Percentiles rank a stretch among this genome's conserved stretches.
phyloP scores from a whole-genome alignment of 2,113 vertebrate genomes.

The Tamias sibiricus region DNA sequence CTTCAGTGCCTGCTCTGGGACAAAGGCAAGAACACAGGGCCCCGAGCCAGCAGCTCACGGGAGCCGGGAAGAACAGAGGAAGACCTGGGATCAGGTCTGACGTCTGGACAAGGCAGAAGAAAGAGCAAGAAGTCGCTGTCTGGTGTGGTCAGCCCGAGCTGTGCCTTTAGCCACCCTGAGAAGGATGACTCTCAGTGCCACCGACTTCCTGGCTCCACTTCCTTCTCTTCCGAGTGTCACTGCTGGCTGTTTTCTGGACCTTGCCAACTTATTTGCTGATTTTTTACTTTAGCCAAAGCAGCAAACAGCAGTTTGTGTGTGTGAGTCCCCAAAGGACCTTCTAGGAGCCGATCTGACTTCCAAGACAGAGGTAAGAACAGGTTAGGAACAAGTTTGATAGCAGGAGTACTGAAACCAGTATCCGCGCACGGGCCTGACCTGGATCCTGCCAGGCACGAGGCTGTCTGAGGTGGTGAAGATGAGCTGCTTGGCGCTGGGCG shows the following conservation, averaged over 20 bases:
- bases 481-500: constrained; percentile 94
- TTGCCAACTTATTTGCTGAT: background rate
- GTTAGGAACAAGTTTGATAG: background rate
- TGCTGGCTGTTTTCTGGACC: background rate
- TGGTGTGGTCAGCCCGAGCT: background rate
- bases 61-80: background rate
- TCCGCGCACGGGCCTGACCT: constrained; percentile 86
- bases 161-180: too few relatives aligned
- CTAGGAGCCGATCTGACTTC: background rate
- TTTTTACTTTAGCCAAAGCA: background rate
- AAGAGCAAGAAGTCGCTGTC: background rate
- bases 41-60: background rate
- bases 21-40: background rate
- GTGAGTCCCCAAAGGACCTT: background rate
- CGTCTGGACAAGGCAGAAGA: background rate
- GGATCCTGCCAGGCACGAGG: constrained; percentile 96
- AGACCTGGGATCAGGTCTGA: background rate
- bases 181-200: too few relatives aligned
- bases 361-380: background rate
- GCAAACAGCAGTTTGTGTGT: background rate
- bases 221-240: background rate
- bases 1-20: background rate
- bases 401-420: background rate
- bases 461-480: constrained; percentile 96
- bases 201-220: background rate